Percentiles rank a stretch among this genome's conserved stretches.
Evolutionary conservation across 2,113 vertebrate species (phyloP).

Genomic region (Phyllostomus discolor): DNA sequence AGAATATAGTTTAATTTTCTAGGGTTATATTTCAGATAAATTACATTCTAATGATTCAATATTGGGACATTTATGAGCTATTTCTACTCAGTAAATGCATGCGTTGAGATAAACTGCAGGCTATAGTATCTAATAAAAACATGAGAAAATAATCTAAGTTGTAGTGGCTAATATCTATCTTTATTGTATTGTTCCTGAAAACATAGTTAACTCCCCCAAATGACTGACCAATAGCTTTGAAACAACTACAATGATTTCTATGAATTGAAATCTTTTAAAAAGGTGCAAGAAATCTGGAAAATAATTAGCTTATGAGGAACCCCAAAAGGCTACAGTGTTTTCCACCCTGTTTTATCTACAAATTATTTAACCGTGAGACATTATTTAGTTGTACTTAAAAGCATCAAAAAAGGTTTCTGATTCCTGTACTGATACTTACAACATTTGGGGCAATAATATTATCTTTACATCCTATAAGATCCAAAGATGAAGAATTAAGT

Average conservation of each 20-base stretch:
- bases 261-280: neutral
- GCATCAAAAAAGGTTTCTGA: neutral
- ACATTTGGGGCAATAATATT: neutral
- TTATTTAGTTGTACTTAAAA: slow-evolving; percentile 21
- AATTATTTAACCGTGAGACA: slow-evolving; percentile 26
- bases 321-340: neutral
- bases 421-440: neutral
- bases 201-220: neutral
- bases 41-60: neutral
- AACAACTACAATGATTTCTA: neutral
- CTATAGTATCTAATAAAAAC: neutral
- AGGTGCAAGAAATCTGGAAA: neutral
- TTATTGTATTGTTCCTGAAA: neutral
- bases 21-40: neutral
- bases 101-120: neutral
- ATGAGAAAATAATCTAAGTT: slow-evolving; percentile 4
- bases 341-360: neutral
- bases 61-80: neutral
- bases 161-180: neutral
- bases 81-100: neutral
- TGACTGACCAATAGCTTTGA: neutral
- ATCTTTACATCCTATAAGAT: neutral
- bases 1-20: neutral
- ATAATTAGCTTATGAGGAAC: neutral
- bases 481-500: neutral